Conservation (phyloP, 2,888 invertebrate genomes). For the Xestia sexstrigata region DNA sequence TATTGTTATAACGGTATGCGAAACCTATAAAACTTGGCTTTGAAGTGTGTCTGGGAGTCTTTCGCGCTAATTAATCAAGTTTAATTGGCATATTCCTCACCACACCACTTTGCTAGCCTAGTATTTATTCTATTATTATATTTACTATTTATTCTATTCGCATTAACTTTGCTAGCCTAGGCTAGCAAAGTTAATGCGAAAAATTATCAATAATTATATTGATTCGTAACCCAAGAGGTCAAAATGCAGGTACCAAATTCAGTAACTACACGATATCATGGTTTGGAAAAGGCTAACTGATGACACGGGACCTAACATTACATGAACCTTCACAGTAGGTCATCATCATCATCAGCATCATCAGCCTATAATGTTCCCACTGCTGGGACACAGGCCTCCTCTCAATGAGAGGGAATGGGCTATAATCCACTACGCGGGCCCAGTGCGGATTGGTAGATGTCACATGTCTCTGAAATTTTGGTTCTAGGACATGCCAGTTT, state of each 20-base stretch:
- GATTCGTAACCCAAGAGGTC: background rate
- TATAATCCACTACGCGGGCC: too few species aligned
- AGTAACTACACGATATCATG: background rate
- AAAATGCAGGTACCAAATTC: background rate
- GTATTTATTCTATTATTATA: too few species aligned
- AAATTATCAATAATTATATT: background rate
- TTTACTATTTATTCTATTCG: too few species aligned
- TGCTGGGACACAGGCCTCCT: too few species aligned
- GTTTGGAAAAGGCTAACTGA: background rate
- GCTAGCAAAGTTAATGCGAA: too few species aligned
- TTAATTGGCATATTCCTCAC: background rate
- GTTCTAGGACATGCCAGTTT: too few species aligned
- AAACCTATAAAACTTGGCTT: slow-evolving; percentile 1
- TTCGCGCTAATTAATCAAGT: background rate
- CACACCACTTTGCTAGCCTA: background rate
- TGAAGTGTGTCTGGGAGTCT: background rate
- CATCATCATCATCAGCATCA: background rate
- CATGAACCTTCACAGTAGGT: background rate
- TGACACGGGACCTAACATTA: background rate
- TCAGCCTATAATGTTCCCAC: too few species aligned
- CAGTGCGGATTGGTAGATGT: too few species aligned
- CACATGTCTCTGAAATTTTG: too few species aligned
- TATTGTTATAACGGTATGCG: slow-evolving; percentile 12
- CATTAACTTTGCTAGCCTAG: too few species aligned
- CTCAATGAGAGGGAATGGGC: too few species aligned